Evolutionary conservation across 2,797 vertebrate genomes (phyloP).

Genomic region (Pseudopleuronectes americanus): DNA sequence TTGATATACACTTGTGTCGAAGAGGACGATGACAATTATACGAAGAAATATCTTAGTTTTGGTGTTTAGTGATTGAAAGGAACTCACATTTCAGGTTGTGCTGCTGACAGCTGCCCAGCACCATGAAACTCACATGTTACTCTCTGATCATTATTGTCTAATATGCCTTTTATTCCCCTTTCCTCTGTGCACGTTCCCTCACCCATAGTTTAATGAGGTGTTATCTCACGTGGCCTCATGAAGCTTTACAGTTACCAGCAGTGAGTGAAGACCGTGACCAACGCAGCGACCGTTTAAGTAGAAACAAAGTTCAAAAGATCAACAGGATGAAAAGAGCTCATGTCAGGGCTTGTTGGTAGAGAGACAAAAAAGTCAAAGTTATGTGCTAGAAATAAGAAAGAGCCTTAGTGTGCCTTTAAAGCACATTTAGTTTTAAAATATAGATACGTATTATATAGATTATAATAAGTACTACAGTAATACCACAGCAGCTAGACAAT

Average conservation of each 20-base stretch:
- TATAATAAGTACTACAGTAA: neutral
- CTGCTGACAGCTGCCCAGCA: conserved; percentile 1
- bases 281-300: neutral
- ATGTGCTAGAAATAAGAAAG: too few species aligned
- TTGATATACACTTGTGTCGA: neutral
- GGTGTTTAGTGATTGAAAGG: conserved; percentile 5
- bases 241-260: neutral
- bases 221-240: neutral
- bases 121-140: neutral
- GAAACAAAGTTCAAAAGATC: neutral
- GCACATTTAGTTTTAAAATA: too few species aligned
- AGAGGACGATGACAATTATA: too few species aligned
- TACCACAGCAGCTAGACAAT: neutral
- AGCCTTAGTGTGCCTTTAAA: too few species aligned
- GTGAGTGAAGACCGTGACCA: neutral
- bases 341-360: conserved; percentile 27
- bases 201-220: neutral
- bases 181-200: neutral
- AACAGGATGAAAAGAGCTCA: neutral
- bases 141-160: neutral
- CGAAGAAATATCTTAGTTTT: neutral
- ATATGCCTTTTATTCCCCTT: neutral
- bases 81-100: neutral
- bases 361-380: conserved; percentile 17
- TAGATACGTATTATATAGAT: too few species aligned